These are phyloP conservation scores for Tortricodes alternella DNA, from an alignment of 2,888 invertebrate species.

Conservation along the genomic window DNA sequence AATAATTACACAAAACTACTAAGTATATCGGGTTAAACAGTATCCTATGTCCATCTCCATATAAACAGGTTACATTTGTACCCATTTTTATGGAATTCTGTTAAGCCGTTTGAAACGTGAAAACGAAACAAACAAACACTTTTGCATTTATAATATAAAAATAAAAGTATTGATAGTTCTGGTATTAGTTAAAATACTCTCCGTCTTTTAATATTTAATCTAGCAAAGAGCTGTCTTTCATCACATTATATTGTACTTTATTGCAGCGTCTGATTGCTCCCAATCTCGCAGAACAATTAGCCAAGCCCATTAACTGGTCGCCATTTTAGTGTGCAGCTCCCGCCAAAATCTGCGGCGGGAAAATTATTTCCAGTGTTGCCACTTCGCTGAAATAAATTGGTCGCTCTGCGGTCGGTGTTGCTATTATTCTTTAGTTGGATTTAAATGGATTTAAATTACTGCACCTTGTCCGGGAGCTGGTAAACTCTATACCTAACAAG, in stretches of 20 bases:
- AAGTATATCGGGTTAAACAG: too few relatives aligned
- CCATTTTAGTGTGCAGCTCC: constrained; percentile 14
- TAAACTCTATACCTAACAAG: too few relatives aligned
- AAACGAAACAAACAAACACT: too few relatives aligned
- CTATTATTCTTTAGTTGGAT: constrained; percentile 16
- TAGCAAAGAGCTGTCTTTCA: background rate
- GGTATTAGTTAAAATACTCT: background rate
- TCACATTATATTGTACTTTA: constrained; percentile 2
- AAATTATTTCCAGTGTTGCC: constrained; percentile 24
- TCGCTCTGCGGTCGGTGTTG: constrained; percentile 18
- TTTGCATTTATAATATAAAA: too few relatives aligned
- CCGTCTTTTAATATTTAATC: background rate
- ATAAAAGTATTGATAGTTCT: too few relatives aligned
- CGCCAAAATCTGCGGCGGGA: constrained; percentile 20
- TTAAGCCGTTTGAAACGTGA: too few relatives aligned
- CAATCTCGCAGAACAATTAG: constrained; percentile 24
- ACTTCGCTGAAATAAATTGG: constrained; percentile 14
- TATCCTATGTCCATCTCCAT: too few relatives aligned
- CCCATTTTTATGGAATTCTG: too few relatives aligned
- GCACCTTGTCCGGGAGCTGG: too few relatives aligned
- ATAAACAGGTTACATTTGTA: too few relatives aligned
- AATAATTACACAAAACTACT: too few relatives aligned
- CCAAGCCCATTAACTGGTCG: constrained; percentile 12
- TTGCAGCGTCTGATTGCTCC: constrained; percentile 12
- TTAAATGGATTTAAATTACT: too few relatives aligned